These are phyloP conservation scores for Sebastes glaucus DNA, from an alignment of 2,797 vertebrate species.

Conservation along the genomic window DNA sequence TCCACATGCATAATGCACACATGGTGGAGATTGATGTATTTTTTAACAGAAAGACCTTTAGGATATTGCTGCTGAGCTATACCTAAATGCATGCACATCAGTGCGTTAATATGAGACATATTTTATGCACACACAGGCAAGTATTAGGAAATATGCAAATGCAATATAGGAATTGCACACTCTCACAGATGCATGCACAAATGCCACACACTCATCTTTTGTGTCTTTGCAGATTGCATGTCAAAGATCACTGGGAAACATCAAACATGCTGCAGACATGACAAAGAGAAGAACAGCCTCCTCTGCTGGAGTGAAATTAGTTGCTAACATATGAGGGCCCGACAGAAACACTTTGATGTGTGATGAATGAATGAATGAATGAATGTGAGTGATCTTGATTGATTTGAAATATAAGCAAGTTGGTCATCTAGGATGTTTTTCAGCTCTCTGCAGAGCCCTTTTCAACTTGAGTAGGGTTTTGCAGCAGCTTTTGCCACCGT, in stretches of 20 bases:
- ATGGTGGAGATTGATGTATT: not conserved
- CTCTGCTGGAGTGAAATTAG: conserved; percentile 31
- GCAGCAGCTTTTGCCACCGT: not conserved
- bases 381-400: not conserved
- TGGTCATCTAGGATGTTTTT: not conserved
- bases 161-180: not conserved
- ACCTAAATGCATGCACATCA: not conserved
- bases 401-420: not conserved
- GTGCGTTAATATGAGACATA: not conserved
- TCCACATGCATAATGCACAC: conserved; percentile 14
- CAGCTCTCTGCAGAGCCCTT: not conserved
- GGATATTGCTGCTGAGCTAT: conserved; percentile 2
- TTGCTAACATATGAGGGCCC: not conserved
- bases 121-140: not conserved
- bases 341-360: not conserved
- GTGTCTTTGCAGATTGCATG: not conserved
- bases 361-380: conserved; percentile 5
- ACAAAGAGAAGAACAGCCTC: conserved; percentile 37
- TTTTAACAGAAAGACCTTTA: not conserved
- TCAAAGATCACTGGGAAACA: conserved; percentile 23
- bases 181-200: not conserved
- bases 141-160: not conserved
- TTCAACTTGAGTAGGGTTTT: conserved; percentile 8
- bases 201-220: not conserved
- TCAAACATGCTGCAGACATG: conserved; percentile 33